Conservation (phyloP, 2,113 vertebrate species). For the Xiphophorus hellerii region DNA sequence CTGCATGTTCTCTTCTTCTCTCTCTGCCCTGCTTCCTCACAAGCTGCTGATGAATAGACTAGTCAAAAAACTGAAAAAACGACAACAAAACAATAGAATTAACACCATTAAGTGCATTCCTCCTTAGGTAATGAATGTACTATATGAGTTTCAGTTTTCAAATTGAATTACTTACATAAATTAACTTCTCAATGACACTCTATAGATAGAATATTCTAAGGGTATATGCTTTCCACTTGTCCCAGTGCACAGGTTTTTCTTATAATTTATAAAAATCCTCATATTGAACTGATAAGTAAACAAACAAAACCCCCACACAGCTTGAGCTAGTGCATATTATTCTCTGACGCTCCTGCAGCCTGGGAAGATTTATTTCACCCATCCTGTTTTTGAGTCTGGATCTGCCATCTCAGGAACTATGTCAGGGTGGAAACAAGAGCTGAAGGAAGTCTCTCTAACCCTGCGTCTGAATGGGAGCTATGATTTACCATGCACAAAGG, state of each 20-base stretch:
- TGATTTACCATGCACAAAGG: constrained; percentile 56
- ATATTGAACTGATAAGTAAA: not conserved
- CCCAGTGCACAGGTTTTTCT: not conserved
- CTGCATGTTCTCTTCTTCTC: no score
- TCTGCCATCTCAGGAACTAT: constrained; percentile 65
- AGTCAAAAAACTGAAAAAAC: no score
- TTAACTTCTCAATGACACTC: not conserved
- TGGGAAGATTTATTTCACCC: constrained; percentile 49
- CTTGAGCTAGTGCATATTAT: not conserved
- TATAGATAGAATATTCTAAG: not conserved
- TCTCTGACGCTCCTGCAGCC: constrained; percentile 38
- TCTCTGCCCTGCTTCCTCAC: no score
- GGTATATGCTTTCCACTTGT: not conserved
- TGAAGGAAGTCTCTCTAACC: constrained; percentile 61
- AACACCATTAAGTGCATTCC: no score
- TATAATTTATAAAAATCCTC: not conserved
- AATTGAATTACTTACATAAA: not conserved
- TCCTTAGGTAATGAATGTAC: not conserved
- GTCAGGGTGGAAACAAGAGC: constrained; percentile 54
- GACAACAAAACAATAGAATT: no score
- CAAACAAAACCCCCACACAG: not conserved
- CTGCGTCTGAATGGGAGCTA: constrained; percentile 50
- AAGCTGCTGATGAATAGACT: no score
- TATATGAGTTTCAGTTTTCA: not conserved
- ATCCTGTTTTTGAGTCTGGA: constrained; percentile 76